A percentile compares a stretch with the other conserved stretches of the same genome.
phyloP scores from a whole-genome alignment of 2,888 invertebrate species.

The Phymatocera aterrima region DNA sequence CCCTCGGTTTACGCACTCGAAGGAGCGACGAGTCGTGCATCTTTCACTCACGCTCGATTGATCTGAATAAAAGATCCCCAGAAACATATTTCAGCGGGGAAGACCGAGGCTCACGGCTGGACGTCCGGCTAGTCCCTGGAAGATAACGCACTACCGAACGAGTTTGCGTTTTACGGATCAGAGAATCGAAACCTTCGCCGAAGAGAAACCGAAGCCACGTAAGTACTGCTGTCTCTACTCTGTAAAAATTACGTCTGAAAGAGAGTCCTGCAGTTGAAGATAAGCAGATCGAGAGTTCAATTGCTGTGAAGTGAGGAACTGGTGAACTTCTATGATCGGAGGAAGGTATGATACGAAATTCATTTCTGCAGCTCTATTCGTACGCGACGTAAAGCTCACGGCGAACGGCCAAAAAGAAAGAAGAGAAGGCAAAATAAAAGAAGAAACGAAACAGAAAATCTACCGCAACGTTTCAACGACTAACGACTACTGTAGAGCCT shows the following conservation, averaged over 20 bases:
- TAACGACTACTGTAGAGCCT: constrained; percentile 5
- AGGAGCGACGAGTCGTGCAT: constrained; percentile 38
- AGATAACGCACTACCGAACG: constrained; percentile 23
- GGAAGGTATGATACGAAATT: not conserved
- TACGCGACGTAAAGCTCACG: not conserved
- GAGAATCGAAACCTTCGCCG: not conserved
- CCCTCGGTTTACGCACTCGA: constrained; percentile 10
- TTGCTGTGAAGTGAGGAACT: no score
- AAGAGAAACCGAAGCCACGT: not conserved
- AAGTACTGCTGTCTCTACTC: no score
- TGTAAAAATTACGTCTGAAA: no score
- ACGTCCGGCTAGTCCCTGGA: not conserved
- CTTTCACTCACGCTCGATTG: constrained; percentile 47
- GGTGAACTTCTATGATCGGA: not conserved
- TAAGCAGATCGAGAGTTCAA: no score
- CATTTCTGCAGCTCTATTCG: not conserved
- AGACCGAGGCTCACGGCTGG: not conserved
- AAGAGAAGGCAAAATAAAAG: not conserved
- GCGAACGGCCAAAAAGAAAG: not conserved
- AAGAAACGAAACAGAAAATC: not conserved
- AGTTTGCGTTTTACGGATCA: constrained; percentile 10
- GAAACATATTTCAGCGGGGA: constrained; percentile 40
- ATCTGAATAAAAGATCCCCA: constrained; percentile 44
- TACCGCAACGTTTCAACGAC: not conserved
- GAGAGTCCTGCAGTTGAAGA: no score